Conservation (phyloP, 2,888 invertebrate species). For the Spisula solida region DNA sequence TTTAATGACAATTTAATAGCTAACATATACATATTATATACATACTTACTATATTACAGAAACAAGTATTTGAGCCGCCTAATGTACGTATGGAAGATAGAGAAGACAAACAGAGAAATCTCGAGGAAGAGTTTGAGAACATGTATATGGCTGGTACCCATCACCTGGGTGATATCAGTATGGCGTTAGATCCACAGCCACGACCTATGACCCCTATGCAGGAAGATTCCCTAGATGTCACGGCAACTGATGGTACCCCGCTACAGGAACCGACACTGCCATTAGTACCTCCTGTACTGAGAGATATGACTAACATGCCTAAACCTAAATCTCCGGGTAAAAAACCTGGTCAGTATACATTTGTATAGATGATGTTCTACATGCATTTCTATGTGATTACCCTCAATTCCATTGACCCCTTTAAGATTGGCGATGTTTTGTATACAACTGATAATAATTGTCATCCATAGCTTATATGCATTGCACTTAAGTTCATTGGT, state of each 20-base stretch:
- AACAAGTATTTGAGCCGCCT: slow-evolving; percentile 86
- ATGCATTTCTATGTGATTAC: too few relatives aligned
- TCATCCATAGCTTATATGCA: too few relatives aligned
- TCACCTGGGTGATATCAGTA: slow-evolving; percentile 80
- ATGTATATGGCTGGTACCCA: slow-evolving; percentile 83
- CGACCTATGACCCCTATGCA: slow-evolving; percentile 69
- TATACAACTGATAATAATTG: too few relatives aligned
- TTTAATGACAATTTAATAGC: too few relatives aligned
- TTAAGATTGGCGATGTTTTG: too few relatives aligned
- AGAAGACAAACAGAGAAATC: slow-evolving; percentile 83
- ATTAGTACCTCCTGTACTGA: slow-evolving; percentile 76
- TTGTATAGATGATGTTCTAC: too few relatives aligned
- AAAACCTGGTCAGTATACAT: slow-evolving; percentile 75
- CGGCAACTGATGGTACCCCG: slow-evolving; percentile 64
- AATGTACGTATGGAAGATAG: slow-evolving; percentile 84
- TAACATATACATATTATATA: too few relatives aligned
- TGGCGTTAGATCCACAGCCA: slow-evolving; percentile 82
- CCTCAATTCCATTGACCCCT: too few relatives aligned
- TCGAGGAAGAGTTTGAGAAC: slow-evolving; percentile 86
- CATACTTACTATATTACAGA: slow-evolving; percentile 73
- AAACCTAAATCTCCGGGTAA: slow-evolving; percentile 69
- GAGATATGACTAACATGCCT: slow-evolving; percentile 78
- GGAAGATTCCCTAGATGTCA: slow-evolving; percentile 74
- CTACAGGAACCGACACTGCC: slow-evolving; percentile 74
- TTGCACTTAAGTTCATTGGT: too few relatives aligned